These are phyloP conservation scores for Callopanchax toddi DNA, from an alignment of 2,113 vertebrate species.

Conservation along the genomic window DNA sequence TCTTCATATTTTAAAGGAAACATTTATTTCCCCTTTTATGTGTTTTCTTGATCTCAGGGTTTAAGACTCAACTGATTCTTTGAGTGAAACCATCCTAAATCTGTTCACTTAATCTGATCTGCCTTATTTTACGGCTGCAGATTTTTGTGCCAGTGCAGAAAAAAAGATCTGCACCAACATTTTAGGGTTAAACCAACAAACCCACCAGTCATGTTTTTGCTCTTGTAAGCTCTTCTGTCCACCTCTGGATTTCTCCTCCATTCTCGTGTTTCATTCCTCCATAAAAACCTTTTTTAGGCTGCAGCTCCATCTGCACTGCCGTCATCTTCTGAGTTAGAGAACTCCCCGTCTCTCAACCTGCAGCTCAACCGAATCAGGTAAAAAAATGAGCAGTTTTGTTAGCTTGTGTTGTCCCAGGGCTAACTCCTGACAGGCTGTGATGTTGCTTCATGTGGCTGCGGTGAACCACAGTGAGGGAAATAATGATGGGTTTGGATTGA, in stretches of 20 bases:
- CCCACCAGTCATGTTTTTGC: too few species aligned
- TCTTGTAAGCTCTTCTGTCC: too few species aligned
- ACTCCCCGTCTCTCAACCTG: not conserved
- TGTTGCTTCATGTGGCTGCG: not conserved
- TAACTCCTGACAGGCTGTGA: conserved; percentile 17
- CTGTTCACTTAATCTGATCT: not conserved
- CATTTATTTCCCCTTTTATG: not conserved
- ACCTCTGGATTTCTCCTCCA: too few species aligned
- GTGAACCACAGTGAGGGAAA: conserved; percentile 23
- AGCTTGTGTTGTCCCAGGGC: conserved; percentile 12
- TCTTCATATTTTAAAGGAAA: conserved; percentile 11
- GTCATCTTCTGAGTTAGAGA: conserved; percentile 13
- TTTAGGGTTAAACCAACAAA: too few species aligned
- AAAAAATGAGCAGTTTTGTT: conserved; percentile 48
- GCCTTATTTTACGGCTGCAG: not conserved
- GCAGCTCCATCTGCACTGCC: conserved; percentile 26
- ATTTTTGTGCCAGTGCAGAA: not conserved
- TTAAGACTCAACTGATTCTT: not conserved
- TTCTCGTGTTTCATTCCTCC: conserved; percentile 24
- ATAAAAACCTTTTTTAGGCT: conserved; percentile 40
- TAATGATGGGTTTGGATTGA: conserved; percentile 27
- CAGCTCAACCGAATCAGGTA: conserved; percentile 36
- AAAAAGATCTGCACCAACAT: not conserved
- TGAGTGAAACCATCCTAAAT: not conserved
- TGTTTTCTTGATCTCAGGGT: not conserved